Evolutionary conservation across 2,797 vertebrate genomes (phyloP).

Genomic region (Myotis vivesi): DNA sequence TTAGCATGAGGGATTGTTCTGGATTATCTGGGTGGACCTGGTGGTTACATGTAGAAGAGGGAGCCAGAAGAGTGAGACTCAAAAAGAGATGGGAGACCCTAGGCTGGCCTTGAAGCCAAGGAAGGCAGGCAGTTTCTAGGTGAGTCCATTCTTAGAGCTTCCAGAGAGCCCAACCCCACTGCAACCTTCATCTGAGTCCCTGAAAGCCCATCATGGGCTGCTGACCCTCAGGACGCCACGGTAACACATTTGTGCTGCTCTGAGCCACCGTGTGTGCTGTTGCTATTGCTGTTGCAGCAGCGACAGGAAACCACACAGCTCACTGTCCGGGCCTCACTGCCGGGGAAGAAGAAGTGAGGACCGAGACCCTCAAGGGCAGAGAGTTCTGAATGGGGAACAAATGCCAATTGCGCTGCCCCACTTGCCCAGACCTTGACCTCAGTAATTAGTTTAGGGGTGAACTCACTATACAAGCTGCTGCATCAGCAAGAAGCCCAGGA

Average conservation of each 20-base stretch:
- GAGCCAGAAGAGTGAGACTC: neutral
- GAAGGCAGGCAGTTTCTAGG: neutral
- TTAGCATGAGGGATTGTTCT: neutral
- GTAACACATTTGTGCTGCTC: neutral
- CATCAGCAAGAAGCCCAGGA: neutral
- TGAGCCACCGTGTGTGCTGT: neutral
- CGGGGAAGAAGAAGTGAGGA: neutral
- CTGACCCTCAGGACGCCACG: neutral
- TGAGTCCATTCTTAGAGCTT: neutral
- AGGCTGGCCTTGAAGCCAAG: neutral
- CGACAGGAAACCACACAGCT: neutral
- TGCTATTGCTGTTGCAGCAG: neutral
- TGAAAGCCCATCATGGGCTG: neutral
- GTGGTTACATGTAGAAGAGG: neutral
- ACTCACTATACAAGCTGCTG: neutral
- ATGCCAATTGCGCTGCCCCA: neutral
- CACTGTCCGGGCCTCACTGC: neutral
- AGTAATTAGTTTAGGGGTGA: neutral
- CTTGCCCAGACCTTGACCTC: neutral
- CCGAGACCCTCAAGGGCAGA: neutral
- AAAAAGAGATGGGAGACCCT: neutral
- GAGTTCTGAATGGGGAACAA: neutral
- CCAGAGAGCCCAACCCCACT: neutral
- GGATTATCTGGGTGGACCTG: neutral
- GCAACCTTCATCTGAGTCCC: neutral